Evolutionary conservation across 2,113 vertebrate genomes (phyloP).

Genomic region (Eclectus roratus): DNA sequence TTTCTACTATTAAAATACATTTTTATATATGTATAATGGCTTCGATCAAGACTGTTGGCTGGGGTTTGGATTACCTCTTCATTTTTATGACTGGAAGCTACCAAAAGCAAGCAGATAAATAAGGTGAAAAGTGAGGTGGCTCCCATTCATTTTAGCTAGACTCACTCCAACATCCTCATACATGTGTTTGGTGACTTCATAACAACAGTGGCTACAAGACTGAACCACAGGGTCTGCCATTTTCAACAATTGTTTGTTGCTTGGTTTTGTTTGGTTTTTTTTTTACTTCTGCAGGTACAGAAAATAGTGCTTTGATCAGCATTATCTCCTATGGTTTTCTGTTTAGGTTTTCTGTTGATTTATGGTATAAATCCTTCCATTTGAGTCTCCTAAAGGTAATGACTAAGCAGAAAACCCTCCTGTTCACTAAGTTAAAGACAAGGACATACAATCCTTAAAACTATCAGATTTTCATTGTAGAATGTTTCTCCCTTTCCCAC

Average conservation of each 20-base stretch:
- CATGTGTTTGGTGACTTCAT: neutral
- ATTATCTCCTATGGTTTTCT: neutral
- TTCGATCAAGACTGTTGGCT: neutral
- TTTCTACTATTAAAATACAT: neutral
- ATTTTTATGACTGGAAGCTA: neutral
- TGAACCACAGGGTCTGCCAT: neutral
- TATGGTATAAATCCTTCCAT: neutral
- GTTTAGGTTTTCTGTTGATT: neutral
- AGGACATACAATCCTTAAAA: neutral
- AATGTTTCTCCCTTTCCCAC: neutral
- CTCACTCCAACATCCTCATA: neutral
- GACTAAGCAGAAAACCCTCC: neutral
- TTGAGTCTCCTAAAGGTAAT: neutral
- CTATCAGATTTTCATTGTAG: neutral
- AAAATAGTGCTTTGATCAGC: neutral
- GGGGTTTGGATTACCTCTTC: neutral
- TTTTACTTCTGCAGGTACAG: neutral
- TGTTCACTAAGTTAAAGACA: neutral
- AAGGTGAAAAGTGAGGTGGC: neutral
- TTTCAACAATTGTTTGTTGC: neutral
- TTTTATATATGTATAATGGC: neutral
- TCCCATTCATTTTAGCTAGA: neutral
- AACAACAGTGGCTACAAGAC: neutral
- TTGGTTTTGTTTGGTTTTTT: neutral
- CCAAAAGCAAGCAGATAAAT: neutral